Base-by-base conservation (phyloP, 1,140 invertebrate species). In the Colletes latitarsis region DNA sequence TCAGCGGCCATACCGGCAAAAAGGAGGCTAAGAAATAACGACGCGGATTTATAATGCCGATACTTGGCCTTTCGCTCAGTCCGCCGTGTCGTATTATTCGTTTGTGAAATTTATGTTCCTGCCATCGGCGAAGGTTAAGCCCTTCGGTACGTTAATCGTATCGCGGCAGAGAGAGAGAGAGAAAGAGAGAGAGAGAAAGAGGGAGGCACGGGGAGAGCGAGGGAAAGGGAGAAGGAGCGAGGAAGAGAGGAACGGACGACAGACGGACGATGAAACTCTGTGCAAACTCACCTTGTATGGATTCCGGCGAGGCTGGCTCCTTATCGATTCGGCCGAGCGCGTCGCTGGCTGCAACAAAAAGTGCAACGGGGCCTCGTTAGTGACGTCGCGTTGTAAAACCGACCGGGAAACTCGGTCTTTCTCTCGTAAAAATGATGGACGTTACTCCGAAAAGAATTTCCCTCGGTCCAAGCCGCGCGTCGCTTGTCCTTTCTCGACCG, bases 261-360 rank as follows among this genome's bases (percentile, higher is more conserved):
- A 74, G 74, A 77, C 62, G 67, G 78, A 67, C 77, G 74, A 86
- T 77, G 78, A 82, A 86, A 84, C 76, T 82, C 77, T 76, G 71
- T 82, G 82, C 72, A 82, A 84, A 89, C 87, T 91, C 85, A 93
- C 93, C 92, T 89, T 93, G 91, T 80, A 93, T 89, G 70, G 92
- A 93, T 86, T 93, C 92, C 4, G 92, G 93, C 46, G 93, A 93
- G 46, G 89, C 87, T 82, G 91, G 92, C 81, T 93, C 90, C 86
- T 92, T 92, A 69, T 93, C 92, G 83, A 92, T 89, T 87, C 91
- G 89, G n/a, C 91, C 91, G 60, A 92, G 92, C 52, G 91, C 90
- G 73, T 93, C 92, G 83, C 91, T 92, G 58, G 90, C 93, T 93
- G 90, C 10, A 93, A 93, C 90, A 93, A 86, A 92, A 89, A 91